These are phyloP conservation scores for Palaemon carinicauda DNA, from an alignment of 1,140 invertebrate species.

Conservation along the genomic window DNA sequence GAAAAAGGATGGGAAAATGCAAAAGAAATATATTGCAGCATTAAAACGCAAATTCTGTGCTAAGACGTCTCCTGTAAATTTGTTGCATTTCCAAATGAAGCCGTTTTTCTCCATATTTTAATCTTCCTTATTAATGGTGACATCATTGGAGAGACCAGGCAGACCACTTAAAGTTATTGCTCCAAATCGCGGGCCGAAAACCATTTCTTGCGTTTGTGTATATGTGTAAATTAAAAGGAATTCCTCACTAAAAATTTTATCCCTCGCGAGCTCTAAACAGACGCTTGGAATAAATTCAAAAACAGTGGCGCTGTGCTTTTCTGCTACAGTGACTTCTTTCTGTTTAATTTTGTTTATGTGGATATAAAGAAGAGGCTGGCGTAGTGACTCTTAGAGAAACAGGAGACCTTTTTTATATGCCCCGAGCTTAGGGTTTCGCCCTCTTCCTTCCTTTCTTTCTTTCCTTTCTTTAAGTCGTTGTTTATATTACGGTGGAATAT, in stretches of 20 bases:
- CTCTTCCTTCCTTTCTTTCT: not conserved
- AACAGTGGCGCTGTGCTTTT: not conserved
- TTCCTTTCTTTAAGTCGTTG: not conserved
- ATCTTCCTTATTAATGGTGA: too few species aligned
- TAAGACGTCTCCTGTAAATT: too few species aligned
- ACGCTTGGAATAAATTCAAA: not conserved
- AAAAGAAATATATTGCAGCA: too few species aligned
- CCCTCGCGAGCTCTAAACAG: not conserved
- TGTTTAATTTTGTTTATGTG: conserved; percentile 25
- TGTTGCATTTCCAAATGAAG: too few species aligned
- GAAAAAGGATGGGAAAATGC: too few species aligned
- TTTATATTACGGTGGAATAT: too few species aligned
- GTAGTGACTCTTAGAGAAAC: not conserved
- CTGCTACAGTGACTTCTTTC: not conserved
- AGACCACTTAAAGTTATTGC: too few species aligned
- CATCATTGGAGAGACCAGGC: too few species aligned
- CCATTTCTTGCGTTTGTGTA: not conserved
- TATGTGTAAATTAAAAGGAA: not conserved
- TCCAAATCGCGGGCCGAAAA: too few species aligned
- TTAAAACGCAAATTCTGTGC: too few species aligned
- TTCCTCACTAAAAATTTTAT: not conserved
- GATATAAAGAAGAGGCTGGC: not conserved
- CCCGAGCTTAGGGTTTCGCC: not conserved
- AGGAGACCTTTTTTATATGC: not conserved
- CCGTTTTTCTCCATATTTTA: too few species aligned